Evolutionary conservation across 2,888 invertebrate species (phyloP), one percentile per base, ranked within the genome.

Genomic region (Perizoma flavofasciatum): DNA sequence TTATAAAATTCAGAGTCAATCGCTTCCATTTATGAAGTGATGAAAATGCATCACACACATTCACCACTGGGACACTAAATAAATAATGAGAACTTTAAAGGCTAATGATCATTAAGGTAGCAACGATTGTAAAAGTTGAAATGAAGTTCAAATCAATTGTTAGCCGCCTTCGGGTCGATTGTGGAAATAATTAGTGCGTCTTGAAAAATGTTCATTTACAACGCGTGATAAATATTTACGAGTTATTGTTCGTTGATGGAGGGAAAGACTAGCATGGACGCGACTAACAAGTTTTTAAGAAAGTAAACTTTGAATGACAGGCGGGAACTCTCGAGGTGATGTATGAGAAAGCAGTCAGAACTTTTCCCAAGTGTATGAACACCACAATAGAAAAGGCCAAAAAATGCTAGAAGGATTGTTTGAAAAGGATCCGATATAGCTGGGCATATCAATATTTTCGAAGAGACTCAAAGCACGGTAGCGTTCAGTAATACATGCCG

Each of bases 141-240:
- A 59, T 61, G 50, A 64, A 58, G 61, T 61, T 78, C 81, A 80
- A 88, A 85, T 86, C 85, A 87, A 86, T 89, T 85, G 87, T 85
- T 81, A 72, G 74, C 69, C 65, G 74, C 77, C 76, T 51, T 55
- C 78, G 75, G 74, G 77, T 68, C 78, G 83, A 83, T 84, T 83
- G 88, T 86, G 82, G 82, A 88, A 90, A 90, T 89, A 90, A 91
- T 91, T 91, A 91, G 88, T 87, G 84, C 82, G 81, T 78, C 81
- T 85, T 88, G 82, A 89, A 90, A 90, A 89, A 90, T 86, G 73
- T 81, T 83, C 85, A 88, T 89, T 90, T 88, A 86, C 82, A 84
- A 86, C 83, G 87, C 85, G 87, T 87, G 87, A 87, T 92, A 92
- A 91, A 90, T 81, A 77, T 92, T 92, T 92, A 92, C 87, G 91